These are phyloP conservation scores for Coturnix japonica DNA, from an alignment of 2,113 vertebrate species.

Conservation along the genomic window DNA sequence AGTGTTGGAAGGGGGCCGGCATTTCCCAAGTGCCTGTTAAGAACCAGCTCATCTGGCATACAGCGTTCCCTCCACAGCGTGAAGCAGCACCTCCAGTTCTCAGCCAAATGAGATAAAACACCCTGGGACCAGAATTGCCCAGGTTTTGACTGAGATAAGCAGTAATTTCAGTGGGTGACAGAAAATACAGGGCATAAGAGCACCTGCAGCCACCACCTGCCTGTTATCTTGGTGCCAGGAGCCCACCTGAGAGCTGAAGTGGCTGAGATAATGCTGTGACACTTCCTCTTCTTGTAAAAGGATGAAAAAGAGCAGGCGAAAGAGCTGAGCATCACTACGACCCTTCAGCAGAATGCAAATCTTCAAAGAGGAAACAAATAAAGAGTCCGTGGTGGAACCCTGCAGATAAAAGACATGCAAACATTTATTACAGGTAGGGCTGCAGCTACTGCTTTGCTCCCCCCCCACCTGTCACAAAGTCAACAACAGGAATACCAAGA, in stretches of 20 bases:
- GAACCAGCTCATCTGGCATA: rapidly evolving
- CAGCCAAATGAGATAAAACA: rapidly evolving
- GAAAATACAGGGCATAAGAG: background rate
- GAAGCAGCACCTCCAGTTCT: background rate
- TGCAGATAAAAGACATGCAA: background rate
- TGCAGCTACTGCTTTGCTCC: background rate
- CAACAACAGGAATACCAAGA: background rate
- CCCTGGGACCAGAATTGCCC: rapidly evolving
- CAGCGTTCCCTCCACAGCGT: background rate
- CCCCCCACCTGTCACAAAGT: background rate
- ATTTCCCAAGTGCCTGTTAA: background rate
- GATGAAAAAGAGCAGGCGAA: background rate
- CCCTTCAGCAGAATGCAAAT: background rate
- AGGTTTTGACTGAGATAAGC: rapidly evolving
- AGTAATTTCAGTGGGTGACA: background rate
- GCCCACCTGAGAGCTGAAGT: background rate
- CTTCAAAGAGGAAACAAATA: background rate
- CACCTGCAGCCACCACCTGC: background rate
- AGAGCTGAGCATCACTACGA: background rate
- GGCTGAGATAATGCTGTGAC: background rate
- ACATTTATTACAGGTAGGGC: background rate
- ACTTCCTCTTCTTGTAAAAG: background rate
- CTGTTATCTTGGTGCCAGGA: background rate
- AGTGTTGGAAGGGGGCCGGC: rapidly evolving
- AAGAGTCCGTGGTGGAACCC: background rate